Evolutionary conservation across 2,797 vertebrate genomes (phyloP).

Genomic region (Podargus strigoides): DNA sequence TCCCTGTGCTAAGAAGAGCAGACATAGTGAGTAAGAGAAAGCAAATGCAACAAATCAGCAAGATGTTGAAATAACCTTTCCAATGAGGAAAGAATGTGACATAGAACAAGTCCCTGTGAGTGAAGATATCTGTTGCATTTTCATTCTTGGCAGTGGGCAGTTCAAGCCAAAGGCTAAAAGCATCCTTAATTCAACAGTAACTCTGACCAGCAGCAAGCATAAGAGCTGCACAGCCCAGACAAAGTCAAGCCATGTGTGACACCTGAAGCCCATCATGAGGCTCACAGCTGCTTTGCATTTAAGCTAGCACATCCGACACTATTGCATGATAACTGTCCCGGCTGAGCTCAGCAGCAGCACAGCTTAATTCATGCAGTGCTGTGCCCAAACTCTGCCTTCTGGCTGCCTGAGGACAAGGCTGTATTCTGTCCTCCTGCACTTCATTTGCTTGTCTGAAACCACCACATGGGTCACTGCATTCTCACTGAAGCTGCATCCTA

Average conservation of each 20-base stretch:
- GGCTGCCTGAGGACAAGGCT: neutral
- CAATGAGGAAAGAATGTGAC: neutral
- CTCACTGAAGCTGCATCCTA: neutral
- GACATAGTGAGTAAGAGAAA: neutral
- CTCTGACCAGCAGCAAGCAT: neutral
- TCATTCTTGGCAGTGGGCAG: neutral
- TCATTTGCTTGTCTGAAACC: neutral
- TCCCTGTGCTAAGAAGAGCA: neutral
- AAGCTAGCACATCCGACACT: neutral
- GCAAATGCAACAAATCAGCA: constrained; percentile 18
- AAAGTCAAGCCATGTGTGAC: rapidly evolving
- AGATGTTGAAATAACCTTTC: constrained; percentile 24
- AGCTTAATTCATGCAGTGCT: neutral
- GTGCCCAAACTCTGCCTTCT: neutral
- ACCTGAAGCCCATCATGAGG: neutral
- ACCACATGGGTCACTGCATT: rapidly evolving
- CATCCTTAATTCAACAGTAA: neutral
- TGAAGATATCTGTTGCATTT: neutral
- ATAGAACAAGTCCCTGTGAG: neutral
- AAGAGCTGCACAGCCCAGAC: neutral
- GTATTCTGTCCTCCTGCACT: neutral
- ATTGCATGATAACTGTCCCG: rapidly evolving
- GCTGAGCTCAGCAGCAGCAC: neutral
- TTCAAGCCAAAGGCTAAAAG: neutral
- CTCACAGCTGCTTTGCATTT: neutral